phyloP scores from a whole-genome alignment of 1,140 invertebrate species.

The Meloidogyne hapla region DNA sequence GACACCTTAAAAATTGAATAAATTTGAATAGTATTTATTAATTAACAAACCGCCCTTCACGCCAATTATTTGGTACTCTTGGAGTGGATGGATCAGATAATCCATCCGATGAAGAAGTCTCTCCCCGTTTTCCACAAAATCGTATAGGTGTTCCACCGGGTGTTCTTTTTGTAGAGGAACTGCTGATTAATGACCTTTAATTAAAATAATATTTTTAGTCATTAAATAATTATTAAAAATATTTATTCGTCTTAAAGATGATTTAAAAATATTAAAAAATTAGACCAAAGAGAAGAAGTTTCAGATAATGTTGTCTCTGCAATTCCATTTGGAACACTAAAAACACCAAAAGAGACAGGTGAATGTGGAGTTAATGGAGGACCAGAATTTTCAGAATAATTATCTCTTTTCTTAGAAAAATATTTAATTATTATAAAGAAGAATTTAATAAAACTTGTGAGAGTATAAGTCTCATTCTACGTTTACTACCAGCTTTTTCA shows the following conservation, averaged over 20 bases:
- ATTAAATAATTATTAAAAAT: too few relatives aligned
- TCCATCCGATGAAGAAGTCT: background rate
- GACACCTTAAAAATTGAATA: background rate
- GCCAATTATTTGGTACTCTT: slow-evolving; percentile 30
- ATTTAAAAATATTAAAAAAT: slow-evolving; percentile 13
- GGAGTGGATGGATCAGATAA: slow-evolving; percentile 5
- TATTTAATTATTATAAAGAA: background rate
- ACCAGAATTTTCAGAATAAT: slow-evolving; percentile 17
- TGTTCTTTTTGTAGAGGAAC: slow-evolving; percentile 13
- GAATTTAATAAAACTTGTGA: slow-evolving; percentile 13
- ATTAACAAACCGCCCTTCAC: slow-evolving; percentile 33
- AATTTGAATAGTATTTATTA: background rate
- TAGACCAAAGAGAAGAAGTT: slow-evolving; percentile 46
- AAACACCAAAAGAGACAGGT: background rate
- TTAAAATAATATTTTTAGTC: slow-evolving; percentile 9
- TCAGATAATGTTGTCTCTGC: slow-evolving; percentile 45
- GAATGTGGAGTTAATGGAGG: background rate
- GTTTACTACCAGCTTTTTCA: slow-evolving; percentile 39
- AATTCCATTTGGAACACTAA: slow-evolving; percentile 12
- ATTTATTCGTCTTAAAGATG: too few relatives aligned
- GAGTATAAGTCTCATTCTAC: slow-evolving; percentile 42
- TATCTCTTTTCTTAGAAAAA: background rate
- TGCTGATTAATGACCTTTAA: slow-evolving; percentile 8
- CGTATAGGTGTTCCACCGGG: slow-evolving; percentile 30
- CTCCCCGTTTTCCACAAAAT: slow-evolving; percentile 1